phyloP scores from a whole-genome alignment of 2,888 invertebrate species.

The Oxystoma pomonae region DNA sequence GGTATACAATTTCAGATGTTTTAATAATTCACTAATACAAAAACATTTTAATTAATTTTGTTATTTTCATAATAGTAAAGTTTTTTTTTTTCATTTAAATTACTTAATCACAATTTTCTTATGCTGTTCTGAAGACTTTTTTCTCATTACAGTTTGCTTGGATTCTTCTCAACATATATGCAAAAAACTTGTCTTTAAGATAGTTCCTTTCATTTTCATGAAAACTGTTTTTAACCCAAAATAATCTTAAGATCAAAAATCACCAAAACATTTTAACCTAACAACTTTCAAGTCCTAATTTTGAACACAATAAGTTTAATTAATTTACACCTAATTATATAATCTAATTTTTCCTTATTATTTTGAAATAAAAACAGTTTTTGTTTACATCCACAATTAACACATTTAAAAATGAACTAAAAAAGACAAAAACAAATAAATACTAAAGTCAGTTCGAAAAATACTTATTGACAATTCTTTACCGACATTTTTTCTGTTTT shows the following conservation, averaged over 20 bases:
- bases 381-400: background rate
- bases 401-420: background rate
- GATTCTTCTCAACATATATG: constrained; percentile 41
- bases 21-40: constrained; percentile 48
- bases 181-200: constrained; percentile 34
- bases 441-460: constrained; percentile 23
- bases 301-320: background rate
- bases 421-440: constrained; percentile 19
- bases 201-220: background rate
- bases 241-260: background rate
- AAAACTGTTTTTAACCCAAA: background rate
- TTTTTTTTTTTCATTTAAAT: constrained; percentile 34
- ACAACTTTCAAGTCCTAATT: background rate
- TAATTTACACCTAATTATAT: background rate
- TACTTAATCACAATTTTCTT: constrained; percentile 45
- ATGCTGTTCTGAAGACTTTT: constrained; percentile 49
- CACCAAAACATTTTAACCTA: background rate
- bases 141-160: constrained; percentile 34
- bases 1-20: constrained; percentile 41
- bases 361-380: background rate
- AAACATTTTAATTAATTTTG: constrained; percentile 46
- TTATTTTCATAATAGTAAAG: constrained; percentile 47
- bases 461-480: background rate
- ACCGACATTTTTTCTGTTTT: no score
- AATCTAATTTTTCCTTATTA: background rate